These are phyloP conservation scores for Tor tambroides DNA, from an alignment of 2,113 vertebrate genomes.

Conservation along the genomic window DNA sequence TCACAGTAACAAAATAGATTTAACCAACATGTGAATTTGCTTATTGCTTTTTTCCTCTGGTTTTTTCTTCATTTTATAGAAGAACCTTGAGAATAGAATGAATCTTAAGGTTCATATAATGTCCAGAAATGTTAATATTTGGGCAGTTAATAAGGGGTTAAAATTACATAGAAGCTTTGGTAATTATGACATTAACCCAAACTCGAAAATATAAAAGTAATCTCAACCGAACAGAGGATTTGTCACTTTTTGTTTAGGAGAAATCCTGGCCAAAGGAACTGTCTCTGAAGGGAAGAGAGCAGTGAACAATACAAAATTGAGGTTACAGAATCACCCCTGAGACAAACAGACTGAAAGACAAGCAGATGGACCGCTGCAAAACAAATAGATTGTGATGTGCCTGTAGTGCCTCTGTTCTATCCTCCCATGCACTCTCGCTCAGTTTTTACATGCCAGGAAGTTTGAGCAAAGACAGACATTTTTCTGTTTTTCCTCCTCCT, in stretches of 20 bases:
- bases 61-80: neutral
- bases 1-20: neutral
- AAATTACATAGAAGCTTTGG: neutral
- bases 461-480: neutral
- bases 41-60: neutral
- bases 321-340: neutral
- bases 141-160: neutral
- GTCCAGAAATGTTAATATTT: neutral
- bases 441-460: conserved; percentile 1
- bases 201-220: neutral
- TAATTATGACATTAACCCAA: neutral
- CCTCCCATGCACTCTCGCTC: conserved; percentile 3
- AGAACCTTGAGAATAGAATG: neutral
- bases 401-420: neutral
- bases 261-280: neutral
- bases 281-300: neutral
- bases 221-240: neutral
- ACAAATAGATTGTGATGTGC: conserved; percentile 6
- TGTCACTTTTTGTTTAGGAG: conserved; percentile 33
- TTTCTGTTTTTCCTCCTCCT: neutral
- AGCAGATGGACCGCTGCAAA: conserved; percentile 15
- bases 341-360: conserved; percentile 3
- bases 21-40: neutral
- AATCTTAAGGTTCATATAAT: no score
- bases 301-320: conserved; percentile 13